phyloP scores from a whole-genome alignment of 1,140 invertebrate species.

The Macrosteles quadrilineatus region DNA sequence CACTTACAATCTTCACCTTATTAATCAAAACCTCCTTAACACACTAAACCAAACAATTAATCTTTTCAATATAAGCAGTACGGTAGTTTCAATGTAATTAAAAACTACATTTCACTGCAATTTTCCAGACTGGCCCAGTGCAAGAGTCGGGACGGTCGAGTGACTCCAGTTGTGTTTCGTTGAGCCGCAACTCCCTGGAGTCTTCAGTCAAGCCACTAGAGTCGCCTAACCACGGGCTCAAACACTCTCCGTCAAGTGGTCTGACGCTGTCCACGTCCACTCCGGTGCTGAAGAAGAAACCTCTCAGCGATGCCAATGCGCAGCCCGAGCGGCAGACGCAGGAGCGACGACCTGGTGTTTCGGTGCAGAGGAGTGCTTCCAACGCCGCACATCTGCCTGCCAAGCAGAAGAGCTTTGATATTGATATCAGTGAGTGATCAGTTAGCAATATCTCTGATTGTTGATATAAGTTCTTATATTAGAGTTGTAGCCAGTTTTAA shows the following conservation, averaged over 20 bases:
- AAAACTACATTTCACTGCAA: no score
- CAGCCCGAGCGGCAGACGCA: conserved; percentile 15
- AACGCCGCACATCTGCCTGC: conserved; percentile 38
- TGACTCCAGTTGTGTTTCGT: conserved; percentile 63
- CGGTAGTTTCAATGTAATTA: no score
- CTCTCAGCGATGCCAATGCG: conserved; percentile 50
- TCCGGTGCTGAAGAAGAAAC: conserved; percentile 58
- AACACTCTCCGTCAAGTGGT: conserved; percentile 22
- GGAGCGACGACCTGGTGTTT: not conserved
- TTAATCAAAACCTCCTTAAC: no score
- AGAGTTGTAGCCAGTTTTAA: no score
- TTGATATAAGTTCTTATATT: not conserved
- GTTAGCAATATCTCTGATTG: no score
- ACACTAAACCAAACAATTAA: no score
- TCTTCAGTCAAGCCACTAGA: conserved; percentile 50
- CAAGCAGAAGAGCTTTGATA: conserved; percentile 46
- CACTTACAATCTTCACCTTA: no score
- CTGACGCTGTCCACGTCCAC: conserved; percentile 54
- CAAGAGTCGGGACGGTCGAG: conserved; percentile 24
- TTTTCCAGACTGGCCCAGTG: conserved; percentile 8
- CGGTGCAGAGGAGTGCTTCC: conserved; percentile 39
- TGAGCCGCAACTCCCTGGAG: conserved; percentile 58
- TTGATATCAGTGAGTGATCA: conserved; percentile 44
- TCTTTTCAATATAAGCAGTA: no score
- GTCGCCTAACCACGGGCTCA: conserved; percentile 49